Percentiles rank a stretch among this genome's conserved stretches.
phyloP scores from a whole-genome alignment of 2,113 vertebrate species.

The Peucedramus taeniatus region DNA sequence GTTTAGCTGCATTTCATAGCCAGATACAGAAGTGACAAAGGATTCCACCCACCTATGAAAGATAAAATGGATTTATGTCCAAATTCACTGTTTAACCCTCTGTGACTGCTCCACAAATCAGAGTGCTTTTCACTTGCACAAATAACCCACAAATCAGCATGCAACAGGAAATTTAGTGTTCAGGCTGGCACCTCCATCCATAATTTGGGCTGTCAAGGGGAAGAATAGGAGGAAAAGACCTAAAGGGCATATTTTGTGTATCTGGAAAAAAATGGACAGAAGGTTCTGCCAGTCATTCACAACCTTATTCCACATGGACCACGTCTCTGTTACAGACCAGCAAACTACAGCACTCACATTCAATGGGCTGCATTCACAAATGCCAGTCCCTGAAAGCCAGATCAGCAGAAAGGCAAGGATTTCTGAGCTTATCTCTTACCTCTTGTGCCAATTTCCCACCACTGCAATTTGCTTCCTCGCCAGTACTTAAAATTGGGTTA shows the following conservation, averaged over 20 bases:
- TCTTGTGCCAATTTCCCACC: neutral
- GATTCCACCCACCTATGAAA: neutral
- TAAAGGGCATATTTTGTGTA: slow-evolving; percentile 10
- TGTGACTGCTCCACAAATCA: neutral
- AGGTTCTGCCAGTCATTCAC: slow-evolving; percentile 22
- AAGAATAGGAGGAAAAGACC: slow-evolving; percentile 50
- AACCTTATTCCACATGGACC: neutral
- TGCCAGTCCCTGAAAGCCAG: neutral
- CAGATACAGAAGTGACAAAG: neutral
- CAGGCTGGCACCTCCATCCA: slow-evolving; percentile 13
- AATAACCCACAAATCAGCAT: slow-evolving; percentile 16
- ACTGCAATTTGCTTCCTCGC: neutral
- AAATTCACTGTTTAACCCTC: neutral
- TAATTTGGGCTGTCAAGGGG: neutral
- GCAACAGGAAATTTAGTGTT: slow-evolving; percentile 16
- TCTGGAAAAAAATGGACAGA: neutral
- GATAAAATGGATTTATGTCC: neutral
- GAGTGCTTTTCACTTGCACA: neutral
- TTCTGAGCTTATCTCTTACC: slow-evolving; percentile 6
- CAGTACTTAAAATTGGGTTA: neutral
- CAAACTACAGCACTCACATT: neutral
- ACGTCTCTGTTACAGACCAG: neutral
- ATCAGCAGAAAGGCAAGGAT: neutral
- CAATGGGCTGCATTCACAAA: slow-evolving; percentile 39
- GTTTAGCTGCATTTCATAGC: neutral